Conservation (phyloP, 2,797 vertebrate species). For the Tympanoctomys barrerae region DNA sequence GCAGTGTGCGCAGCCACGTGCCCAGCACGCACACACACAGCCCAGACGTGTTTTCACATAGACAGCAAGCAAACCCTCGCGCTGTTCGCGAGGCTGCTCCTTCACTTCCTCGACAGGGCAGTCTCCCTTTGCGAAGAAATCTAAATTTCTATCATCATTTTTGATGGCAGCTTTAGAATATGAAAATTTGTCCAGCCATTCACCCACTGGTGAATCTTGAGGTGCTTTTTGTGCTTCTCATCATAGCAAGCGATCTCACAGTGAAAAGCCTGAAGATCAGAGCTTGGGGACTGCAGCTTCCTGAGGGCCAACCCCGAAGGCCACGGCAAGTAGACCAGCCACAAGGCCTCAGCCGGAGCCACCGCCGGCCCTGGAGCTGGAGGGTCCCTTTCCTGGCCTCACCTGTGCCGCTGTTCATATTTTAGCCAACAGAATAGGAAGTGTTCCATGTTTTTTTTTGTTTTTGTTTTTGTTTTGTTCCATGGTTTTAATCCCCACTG, state of each 20-base stretch:
- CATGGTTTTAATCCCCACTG: neutral
- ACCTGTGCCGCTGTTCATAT: too few relatives aligned
- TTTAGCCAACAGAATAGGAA: neutral
- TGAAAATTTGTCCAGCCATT: neutral
- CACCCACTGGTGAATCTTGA: neutral
- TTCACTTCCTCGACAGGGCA: neutral
- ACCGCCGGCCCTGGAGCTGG: neutral
- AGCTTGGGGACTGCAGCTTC: slow-evolving; percentile 41
- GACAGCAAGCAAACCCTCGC: neutral
- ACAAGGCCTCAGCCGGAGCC: neutral
- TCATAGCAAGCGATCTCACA: neutral
- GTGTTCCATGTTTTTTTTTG: neutral
- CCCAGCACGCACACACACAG: too few relatives aligned
- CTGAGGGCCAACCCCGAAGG: slow-evolving; percentile 43
- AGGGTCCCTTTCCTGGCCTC: neutral
- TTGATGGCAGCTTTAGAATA: slow-evolving; percentile 24
- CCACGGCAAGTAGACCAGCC: too few relatives aligned
- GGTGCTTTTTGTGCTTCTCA: neutral
- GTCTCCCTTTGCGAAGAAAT: slow-evolving; percentile 9
- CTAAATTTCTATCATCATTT: slow-evolving; percentile 2
- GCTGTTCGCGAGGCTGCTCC: neutral
- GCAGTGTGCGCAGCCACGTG: neutral
- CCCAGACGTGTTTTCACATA: neutral
- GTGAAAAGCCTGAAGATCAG: slow-evolving; percentile 31
- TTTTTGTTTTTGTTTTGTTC: neutral